phyloP scores from a whole-genome alignment of 2,888 invertebrate genomes.

The Agriopis marginaria region DNA sequence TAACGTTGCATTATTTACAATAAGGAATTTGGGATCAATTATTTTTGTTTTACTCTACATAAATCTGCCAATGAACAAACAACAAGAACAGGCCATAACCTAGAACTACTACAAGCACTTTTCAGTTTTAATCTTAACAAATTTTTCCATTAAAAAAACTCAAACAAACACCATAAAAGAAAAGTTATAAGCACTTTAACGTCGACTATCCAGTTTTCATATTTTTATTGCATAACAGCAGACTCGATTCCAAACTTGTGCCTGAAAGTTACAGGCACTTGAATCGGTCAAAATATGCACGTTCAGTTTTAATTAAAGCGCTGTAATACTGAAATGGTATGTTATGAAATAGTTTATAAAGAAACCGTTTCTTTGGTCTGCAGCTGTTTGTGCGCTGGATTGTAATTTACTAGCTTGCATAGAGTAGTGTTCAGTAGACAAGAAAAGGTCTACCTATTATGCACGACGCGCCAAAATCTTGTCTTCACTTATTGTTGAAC shows the following conservation, averaged over 20 bases:
- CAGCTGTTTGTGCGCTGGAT: conserved; percentile 13
- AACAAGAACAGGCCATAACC: no score
- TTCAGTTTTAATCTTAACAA: not conserved
- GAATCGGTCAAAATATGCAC: conserved; percentile 63
- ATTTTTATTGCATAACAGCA: conserved; percentile 25
- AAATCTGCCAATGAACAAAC: no score
- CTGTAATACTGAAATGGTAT: conserved; percentile 54
- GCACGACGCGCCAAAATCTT: no score
- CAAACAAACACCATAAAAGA: conserved; percentile 14
- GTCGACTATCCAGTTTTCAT: conserved; percentile 19
- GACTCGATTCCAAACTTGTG: conserved; percentile 33
- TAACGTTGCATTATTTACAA: no score
- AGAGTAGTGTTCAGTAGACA: conserved; percentile 2
- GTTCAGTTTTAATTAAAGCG: conserved; percentile 76
- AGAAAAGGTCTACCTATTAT: not conserved
- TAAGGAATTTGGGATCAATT: no score
- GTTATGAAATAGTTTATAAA: conserved; percentile 25
- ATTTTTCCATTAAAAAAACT: conserved; percentile 1
- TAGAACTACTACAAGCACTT: not conserved
- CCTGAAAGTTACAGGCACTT: conserved; percentile 50
- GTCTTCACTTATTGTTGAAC: no score
- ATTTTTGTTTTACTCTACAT: no score
- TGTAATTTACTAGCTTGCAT: conserved; percentile 26
- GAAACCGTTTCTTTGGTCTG: conserved; percentile 28
- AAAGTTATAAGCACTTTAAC: conserved; percentile 14